These are phyloP conservation scores for Columba livia DNA, from an alignment of 2,113 vertebrate genomes.

Conservation along the genomic window DNA sequence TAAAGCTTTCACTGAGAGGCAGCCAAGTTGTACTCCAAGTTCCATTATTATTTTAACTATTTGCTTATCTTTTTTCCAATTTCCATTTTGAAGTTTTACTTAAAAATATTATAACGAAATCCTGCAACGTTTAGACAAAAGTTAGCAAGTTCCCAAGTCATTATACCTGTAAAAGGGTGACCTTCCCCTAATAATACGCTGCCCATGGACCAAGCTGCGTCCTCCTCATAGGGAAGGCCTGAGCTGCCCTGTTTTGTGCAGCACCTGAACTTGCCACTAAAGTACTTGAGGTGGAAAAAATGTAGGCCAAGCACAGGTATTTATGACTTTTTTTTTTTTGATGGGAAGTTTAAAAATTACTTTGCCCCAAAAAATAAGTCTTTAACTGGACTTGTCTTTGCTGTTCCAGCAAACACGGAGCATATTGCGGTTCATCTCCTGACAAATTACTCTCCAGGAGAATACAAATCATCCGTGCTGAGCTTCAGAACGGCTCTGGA, in stretches of 20 bases:
- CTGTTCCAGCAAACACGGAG: constrained; percentile 14
- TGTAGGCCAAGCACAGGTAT: not conserved
- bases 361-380: not conserved
- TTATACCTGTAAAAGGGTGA: not conserved
- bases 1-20: not conserved
- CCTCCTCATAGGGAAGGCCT: not conserved
- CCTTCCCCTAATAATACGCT: rapidly evolving
- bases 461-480: constrained; percentile 14
- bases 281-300: not conserved
- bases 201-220: not conserved
- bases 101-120: not conserved
- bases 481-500: constrained; percentile 12
- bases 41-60: not conserved
- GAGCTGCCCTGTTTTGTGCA: rapidly evolving
- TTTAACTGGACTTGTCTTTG: constrained; percentile 12
- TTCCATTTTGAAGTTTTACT: not conserved
- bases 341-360: constrained; percentile 25
- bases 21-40: not conserved
- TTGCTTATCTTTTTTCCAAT: not conserved
- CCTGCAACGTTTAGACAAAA: not conserved
- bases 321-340: not conserved
- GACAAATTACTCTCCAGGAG: constrained; percentile 25
- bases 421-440: constrained; percentile 6
- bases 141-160: not conserved
- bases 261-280: not conserved